Conservation (phyloP, 1,140 invertebrate genomes). For the Drosophila pectinifera region DNA sequence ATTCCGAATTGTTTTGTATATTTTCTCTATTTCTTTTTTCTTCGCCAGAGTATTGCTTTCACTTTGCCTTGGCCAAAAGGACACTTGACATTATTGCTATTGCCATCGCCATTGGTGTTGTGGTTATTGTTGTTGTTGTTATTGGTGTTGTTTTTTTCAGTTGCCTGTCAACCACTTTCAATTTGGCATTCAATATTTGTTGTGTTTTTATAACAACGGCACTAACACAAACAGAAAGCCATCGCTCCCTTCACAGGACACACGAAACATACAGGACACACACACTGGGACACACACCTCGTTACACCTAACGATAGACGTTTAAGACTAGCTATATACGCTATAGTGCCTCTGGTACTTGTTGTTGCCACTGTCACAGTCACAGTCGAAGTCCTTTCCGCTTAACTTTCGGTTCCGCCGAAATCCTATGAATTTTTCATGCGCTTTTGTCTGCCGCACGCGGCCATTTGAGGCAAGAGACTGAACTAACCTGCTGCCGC, state of each 20-base stretch:
- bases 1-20: conserved; percentile 29
- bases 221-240: conserved; percentile 52
- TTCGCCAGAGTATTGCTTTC: conserved; percentile 38
- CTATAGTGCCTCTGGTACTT: conserved; percentile 29
- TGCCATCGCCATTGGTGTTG: not conserved
- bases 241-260: conserved; percentile 24
- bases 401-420: conserved; percentile 33
- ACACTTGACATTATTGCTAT: conserved; percentile 53
- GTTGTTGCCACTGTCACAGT: conserved; percentile 32
- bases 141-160: conserved; percentile 39
- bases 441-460: conserved; percentile 81
- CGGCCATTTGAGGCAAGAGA: conserved; percentile 77
- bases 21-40: conserved; percentile 19
- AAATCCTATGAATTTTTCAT: conserved; percentile 76
- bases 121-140: conserved; percentile 25
- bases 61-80: conserved; percentile 45
- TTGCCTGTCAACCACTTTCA: conserved; percentile 76
- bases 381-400: conserved; percentile 27
- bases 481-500: conserved; percentile 58
- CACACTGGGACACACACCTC: conserved; percentile 54
- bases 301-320: conserved; percentile 62
- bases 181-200: conserved; percentile 66
- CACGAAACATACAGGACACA: conserved; percentile 12
- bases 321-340: conserved; percentile 55
- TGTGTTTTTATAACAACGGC: conserved; percentile 56